Percentiles rank a stretch among this genome's conserved stretches.
Conservation (phyloP, 2,797 vertebrate species). For the Galaxias olidus region DNA sequence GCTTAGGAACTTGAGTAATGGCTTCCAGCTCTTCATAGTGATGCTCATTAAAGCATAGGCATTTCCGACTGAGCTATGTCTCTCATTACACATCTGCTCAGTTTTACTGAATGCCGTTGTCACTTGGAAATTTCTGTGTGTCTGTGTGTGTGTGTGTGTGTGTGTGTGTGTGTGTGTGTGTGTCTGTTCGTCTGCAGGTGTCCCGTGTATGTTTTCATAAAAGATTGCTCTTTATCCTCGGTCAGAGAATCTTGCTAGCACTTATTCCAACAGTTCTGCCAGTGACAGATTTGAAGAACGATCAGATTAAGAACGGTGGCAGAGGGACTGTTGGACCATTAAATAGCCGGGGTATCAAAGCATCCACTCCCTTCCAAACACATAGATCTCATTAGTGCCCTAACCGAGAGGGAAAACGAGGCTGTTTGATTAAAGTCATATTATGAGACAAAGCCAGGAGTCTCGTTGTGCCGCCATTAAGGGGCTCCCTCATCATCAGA, state of each 20-base stretch:
- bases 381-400: slow-evolving; percentile 31
- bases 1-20: slow-evolving; percentile 3
- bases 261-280: background rate
- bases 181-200: too few species aligned
- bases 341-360: slow-evolving; percentile 38
- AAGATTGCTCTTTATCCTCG: background rate
- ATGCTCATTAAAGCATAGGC: slow-evolving; percentile 25
- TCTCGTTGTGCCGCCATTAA: background rate
- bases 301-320: slow-evolving; percentile 12
- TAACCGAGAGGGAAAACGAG: slow-evolving; percentile 22
- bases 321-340: slow-evolving; percentile 23
- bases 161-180: slow-evolving; percentile 1
- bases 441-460: slow-evolving; percentile 13
- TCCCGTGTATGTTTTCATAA: too few species aligned
- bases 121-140: too few species aligned
- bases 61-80: slow-evolving; percentile 29
- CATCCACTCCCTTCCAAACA: slow-evolving; percentile 15
- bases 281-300: slow-evolving; percentile 14
- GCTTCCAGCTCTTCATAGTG: slow-evolving; percentile 23
- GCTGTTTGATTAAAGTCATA: slow-evolving; percentile 42
- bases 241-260: background rate
- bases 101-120: background rate
- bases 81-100: slow-evolving; percentile 19
- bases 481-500: background rate
- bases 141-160: too few species aligned